A percentile compares a stretch with the other conserved stretches of the same genome.
Evolutionary conservation across 1,140 invertebrate species (phyloP).

Genomic region (Battus philenor): DNA sequence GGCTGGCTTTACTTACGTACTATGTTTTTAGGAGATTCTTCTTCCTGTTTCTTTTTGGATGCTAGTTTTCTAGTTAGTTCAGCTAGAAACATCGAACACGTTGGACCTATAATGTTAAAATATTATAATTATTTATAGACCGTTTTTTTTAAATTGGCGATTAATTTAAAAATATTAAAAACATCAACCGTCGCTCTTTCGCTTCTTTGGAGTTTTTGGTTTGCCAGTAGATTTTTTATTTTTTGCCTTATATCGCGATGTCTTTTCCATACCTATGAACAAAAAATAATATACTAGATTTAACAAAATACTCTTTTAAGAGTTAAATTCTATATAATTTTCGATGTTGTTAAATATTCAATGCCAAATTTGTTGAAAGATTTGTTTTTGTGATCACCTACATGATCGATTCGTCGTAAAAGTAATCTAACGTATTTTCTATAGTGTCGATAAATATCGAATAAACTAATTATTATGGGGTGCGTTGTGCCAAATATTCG

Average conservation of each 20-base stretch:
- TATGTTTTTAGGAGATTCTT: slow-evolving; percentile 42
- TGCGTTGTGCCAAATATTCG: background rate
- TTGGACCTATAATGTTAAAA: slow-evolving; percentile 34
- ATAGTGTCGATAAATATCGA: background rate
- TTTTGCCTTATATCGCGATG: slow-evolving; percentile 41
- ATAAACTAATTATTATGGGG: background rate
- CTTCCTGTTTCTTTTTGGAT: slow-evolving; percentile 47
- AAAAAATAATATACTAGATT: no score
- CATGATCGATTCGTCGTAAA: background rate
- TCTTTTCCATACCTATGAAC: slow-evolving; percentile 49
- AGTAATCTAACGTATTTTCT: no score
- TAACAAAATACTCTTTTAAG: no score
- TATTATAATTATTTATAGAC: background rate
- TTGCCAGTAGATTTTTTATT: slow-evolving; percentile 44
- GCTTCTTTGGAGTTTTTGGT: slow-evolving; percentile 53
- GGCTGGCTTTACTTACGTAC: slow-evolving; percentile 44
- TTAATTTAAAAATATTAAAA: slow-evolving; percentile 1
- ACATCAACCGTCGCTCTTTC: slow-evolving; percentile 49
- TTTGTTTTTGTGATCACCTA: no score
- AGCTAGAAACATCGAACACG: slow-evolving; percentile 60
- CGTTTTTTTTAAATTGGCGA: background rate
- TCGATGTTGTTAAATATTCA: no score
- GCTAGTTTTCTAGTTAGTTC: slow-evolving; percentile 52
- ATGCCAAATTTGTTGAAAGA: no score
- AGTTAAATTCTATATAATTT: no score